A percentile compares a stretch with the other conserved stretches of the same genome.
Conservation (phyloP, 1,140 invertebrate genomes). For the Bombus confusus region DNA sequence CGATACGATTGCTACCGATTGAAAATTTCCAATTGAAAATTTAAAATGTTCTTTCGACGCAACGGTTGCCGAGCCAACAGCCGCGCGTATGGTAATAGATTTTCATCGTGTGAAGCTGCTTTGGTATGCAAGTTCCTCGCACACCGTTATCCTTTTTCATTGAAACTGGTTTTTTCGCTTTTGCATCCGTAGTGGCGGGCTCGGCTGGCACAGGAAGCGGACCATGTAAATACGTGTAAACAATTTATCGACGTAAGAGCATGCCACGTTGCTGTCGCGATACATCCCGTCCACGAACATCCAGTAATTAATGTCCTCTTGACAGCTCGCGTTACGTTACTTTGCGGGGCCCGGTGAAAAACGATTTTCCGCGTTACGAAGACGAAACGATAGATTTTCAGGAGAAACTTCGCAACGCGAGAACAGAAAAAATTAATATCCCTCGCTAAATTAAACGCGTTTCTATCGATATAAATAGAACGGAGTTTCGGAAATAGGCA, state of each 20-base stretch:
- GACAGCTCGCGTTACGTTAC: slow-evolving; percentile 12
- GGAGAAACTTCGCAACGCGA: too few species aligned
- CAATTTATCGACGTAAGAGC: slow-evolving; percentile 61
- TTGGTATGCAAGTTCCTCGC: slow-evolving; percentile 44
- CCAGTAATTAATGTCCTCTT: slow-evolving; percentile 60
- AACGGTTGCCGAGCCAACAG: slow-evolving; percentile 2
- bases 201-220: slow-evolving; percentile 37
- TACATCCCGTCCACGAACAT: slow-evolving; percentile 44
- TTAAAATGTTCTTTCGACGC: too few species aligned
- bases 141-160: slow-evolving; percentile 42
- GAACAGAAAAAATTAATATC: too few species aligned
- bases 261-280: slow-evolving; percentile 47
- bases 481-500: too few species aligned
- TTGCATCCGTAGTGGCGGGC: slow-evolving; percentile 42
- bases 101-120: slow-evolving; percentile 42
- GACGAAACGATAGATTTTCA: background rate
- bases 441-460: too few species aligned
- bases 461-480: too few species aligned
- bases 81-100: slow-evolving; percentile 45
- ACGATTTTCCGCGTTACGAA: background rate
- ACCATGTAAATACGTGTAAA: slow-evolving; percentile 59
- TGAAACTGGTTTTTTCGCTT: slow-evolving; percentile 66
- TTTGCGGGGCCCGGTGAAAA: background rate
- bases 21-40: too few species aligned
- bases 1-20: too few species aligned